Conservation (phyloP, 92 coral and sea anemone genomes). For the Phenganax marumi region DNA sequence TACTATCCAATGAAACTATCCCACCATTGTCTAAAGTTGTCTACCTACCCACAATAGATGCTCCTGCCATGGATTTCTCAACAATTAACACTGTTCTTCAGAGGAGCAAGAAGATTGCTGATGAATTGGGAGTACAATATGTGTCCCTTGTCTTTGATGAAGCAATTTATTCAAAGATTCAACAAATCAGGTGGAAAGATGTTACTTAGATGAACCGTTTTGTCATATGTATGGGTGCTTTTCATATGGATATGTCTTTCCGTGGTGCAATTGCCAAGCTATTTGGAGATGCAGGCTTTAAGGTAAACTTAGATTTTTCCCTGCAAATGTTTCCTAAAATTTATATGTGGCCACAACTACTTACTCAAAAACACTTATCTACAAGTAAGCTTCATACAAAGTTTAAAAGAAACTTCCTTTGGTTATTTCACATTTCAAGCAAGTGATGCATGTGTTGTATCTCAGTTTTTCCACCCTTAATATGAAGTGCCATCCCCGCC, state of each 20-base stretch:
- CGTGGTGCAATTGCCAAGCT: slow-evolving; percentile 43
- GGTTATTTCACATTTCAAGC: no score
- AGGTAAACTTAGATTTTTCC: slow-evolving; percentile 25
- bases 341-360: no score
- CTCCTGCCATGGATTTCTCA: slow-evolving; percentile 25
- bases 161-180: slow-evolving; percentile 34
- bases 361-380: no score
- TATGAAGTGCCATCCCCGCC: no score
- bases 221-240: slow-evolving; percentile 34
- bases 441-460: no score
- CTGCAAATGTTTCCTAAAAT: no score
- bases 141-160: slow-evolving; percentile 58
- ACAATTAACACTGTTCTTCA: slow-evolving; percentile 29
- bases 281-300: slow-evolving; percentile 33
- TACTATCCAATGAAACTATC: slow-evolving; percentile 29
- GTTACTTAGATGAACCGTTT: slow-evolving; percentile 33
- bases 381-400: no score
- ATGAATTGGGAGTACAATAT: slow-evolving; percentile 29
- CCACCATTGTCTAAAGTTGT: slow-evolving; percentile 34
- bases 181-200: slow-evolving; percentile 35
- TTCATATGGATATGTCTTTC: slow-evolving; percentile 40
- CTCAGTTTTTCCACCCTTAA: no score
- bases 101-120: slow-evolving; percentile 36
- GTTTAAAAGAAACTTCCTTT: no score
- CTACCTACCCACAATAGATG: slow-evolving; percentile 33